Percentiles rank a stretch among this genome's conserved stretches.
phyloP scores from a whole-genome alignment of 2,888 invertebrate species.

The Spialia ferax region DNA sequence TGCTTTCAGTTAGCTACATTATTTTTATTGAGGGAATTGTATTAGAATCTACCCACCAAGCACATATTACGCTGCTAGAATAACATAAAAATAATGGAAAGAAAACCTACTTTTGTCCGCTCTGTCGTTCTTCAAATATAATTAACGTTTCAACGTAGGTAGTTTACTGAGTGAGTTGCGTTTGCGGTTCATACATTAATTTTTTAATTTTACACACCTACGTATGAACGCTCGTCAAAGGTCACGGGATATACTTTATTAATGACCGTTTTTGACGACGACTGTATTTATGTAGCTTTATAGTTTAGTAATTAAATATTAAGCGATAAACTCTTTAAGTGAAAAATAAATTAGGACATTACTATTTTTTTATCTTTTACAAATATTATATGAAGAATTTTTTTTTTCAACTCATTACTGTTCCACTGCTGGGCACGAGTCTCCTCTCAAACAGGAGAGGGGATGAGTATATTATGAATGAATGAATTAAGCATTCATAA shows the following conservation, averaged over 20 bases:
- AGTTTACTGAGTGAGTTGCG: neutral
- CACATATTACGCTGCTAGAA: constrained; percentile 14
- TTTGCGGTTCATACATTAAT: neutral
- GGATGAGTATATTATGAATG: no score
- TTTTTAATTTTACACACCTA: neutral
- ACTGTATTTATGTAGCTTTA: no score
- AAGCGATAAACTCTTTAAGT: no score
- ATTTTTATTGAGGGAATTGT: constrained; percentile 26
- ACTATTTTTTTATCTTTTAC: no score
- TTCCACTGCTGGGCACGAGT: no score
- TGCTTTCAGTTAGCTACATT: constrained; percentile 28
- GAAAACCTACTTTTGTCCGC: neutral
- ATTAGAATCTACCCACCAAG: constrained; percentile 7
- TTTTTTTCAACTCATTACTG: no score
- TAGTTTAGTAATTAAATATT: no score
- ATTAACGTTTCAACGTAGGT: constrained; percentile 6
- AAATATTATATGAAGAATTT: no score
- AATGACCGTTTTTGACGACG: neutral
- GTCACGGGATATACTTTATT: neutral
- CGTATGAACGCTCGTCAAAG: constrained; percentile 4
- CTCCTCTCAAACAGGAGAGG: no score
- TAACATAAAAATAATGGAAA: constrained; percentile 1
- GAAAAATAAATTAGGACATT: no score
- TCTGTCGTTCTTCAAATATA: constrained; percentile 8
- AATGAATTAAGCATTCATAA: no score